Conservation (phyloP, 2,797 vertebrate genomes). For the Lacerta viridis region DNA sequence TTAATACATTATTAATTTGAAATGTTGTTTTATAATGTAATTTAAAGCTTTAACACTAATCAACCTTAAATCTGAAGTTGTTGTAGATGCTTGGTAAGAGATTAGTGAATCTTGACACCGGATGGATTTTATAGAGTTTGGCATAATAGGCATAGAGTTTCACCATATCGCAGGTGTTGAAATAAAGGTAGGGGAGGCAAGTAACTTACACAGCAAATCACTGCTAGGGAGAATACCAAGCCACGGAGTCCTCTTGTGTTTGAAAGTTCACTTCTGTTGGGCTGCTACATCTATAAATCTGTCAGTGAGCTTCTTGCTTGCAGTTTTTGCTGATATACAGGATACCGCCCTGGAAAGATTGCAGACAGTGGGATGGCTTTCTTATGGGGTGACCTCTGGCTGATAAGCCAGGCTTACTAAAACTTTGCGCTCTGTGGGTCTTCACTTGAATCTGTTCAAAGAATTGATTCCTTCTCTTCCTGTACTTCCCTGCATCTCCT, state of each 20-base stretch:
- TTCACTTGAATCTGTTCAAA: conserved; percentile 25
- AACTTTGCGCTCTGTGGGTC: conserved; percentile 25
- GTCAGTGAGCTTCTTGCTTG: conserved; percentile 8
- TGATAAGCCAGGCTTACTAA: conserved; percentile 34
- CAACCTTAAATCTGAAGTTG: conserved; percentile 17
- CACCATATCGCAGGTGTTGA: not conserved
- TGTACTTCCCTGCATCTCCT: not conserved
- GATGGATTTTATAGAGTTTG: conserved; percentile 17
- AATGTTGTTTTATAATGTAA: conserved; percentile 8
- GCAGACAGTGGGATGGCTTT: conserved; percentile 29
- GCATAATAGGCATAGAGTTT: not conserved
- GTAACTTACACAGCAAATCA: not conserved
- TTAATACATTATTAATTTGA: conserved; percentile 27
- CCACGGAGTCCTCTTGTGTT: not conserved
- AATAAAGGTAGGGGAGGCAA: not conserved
- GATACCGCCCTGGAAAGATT: conserved; percentile 17
- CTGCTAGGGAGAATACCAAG: not conserved
- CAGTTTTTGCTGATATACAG: conserved; percentile 20
- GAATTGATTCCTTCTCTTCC: conserved; percentile 25
- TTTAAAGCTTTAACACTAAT: conserved; percentile 25
- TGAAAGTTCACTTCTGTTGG: conserved; percentile 2
- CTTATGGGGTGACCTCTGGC: conserved; percentile 35
- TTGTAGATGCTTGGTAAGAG: not conserved
- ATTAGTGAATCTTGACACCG: not conserved
- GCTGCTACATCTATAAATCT: conserved; percentile 27